Evolutionary conservation across 2,797 vertebrate genomes (phyloP), one percentile per base, ranked within the genome.

Genomic region (Lateolabrax maculatus): DNA sequence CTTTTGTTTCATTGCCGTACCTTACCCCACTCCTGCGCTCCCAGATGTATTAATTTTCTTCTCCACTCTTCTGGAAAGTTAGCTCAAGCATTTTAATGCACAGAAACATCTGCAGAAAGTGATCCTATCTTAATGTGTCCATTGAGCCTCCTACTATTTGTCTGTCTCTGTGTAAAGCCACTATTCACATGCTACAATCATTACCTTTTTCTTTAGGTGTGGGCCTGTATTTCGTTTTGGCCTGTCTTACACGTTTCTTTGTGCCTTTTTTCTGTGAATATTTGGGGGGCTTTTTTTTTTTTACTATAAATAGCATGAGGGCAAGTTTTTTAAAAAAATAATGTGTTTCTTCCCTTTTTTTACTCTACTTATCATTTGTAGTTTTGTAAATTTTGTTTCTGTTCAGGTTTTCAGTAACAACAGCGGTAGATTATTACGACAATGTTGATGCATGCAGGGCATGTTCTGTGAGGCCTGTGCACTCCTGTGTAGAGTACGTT

Each of bases 401-500:
- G 61, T 90, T 65, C 48, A 46, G 53, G 53, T 77, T 78, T 77
- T 81, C 10, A 75, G 39, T 73, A 74, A 69, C 46, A 75, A 55
- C 67, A 79, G 39, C 70, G 81, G 57, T 85, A 85, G 73, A 84
- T 85, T 62, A 67, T 77, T 71, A 36, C 44, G 21, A 88, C 3
- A 0, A 58, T 77, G 57, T 87, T 87, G 86, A 88, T 93, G 92
- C 94, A 95, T 95, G 94, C 95, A 90, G 95, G 94, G 88, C 95
- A 95, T 95, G 95, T 93, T 93, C 25, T 87, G 76, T 93, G 86
- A 90, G 80, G 89, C 90, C 93, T 95, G 87, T 92, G 78, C 86
- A 89, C 87, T 89, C 80, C 78, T 89, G 75, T 91, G 84, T 91
- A 89, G 89, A 90, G 79, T 86, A 85, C 71, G 31, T 80, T 79